These are phyloP conservation scores for Xiphophorus hellerii DNA, from an alignment of 2,113 vertebrate species.

Conservation along the genomic window DNA sequence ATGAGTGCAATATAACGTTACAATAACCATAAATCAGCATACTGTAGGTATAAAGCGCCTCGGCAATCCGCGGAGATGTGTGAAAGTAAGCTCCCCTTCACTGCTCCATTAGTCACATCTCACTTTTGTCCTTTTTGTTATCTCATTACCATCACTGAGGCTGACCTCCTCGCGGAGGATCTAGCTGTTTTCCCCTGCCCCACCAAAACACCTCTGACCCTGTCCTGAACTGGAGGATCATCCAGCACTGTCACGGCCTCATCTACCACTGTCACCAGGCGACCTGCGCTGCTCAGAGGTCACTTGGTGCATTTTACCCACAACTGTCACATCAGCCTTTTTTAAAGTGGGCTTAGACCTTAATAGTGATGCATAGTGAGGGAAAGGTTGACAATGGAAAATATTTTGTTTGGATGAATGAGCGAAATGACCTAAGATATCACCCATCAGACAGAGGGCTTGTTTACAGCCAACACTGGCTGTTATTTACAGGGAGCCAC, in stretches of 20 bases:
- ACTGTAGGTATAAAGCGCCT: slow-evolving; percentile 66
- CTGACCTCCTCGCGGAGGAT: slow-evolving; percentile 62
- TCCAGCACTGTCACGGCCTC: slow-evolving; percentile 72
- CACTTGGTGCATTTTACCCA: slow-evolving; percentile 41
- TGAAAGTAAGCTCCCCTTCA: slow-evolving; percentile 64
- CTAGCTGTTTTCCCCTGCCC: slow-evolving; percentile 72
- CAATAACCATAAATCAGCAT: slow-evolving; percentile 72
- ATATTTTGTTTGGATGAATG: slow-evolving; percentile 30
- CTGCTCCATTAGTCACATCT: slow-evolving; percentile 60
- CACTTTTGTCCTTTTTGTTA: slow-evolving; percentile 76
- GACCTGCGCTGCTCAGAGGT: slow-evolving; percentile 52
- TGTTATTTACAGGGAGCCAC: slow-evolving; percentile 69
- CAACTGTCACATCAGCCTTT: slow-evolving; percentile 9
- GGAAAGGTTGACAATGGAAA: slow-evolving; percentile 26
- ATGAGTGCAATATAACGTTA: slow-evolving; percentile 55
- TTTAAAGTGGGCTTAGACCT: slow-evolving; percentile 11
- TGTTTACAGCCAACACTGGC: slow-evolving; percentile 78
- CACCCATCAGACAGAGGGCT: slow-evolving; percentile 58
- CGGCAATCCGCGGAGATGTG: slow-evolving; percentile 58
- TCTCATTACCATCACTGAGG: slow-evolving; percentile 81
- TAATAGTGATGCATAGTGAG: slow-evolving; percentile 1
- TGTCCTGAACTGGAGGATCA: slow-evolving; percentile 73
- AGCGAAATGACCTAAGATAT: slow-evolving; percentile 54
- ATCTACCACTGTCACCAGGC: slow-evolving; percentile 59
- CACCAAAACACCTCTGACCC: slow-evolving; percentile 76